A percentile compares a stretch with the other conserved stretches of the same genome.
Conservation (phyloP, 2,888 invertebrate genomes). For the Molanna angustata region DNA sequence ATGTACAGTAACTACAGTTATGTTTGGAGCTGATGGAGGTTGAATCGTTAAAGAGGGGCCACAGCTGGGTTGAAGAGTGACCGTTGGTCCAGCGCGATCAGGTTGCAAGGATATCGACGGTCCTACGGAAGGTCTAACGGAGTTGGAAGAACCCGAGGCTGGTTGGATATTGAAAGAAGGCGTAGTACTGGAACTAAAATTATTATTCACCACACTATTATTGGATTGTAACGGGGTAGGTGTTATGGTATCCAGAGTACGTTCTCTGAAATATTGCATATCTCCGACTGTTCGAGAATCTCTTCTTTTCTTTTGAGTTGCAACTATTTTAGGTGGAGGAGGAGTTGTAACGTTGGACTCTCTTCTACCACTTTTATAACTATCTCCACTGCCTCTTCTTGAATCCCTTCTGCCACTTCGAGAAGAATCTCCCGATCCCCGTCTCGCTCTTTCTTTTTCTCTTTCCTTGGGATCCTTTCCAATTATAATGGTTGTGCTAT, state of each 20-base stretch:
- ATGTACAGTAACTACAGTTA: constrained; percentile 49
- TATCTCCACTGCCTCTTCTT: constrained; percentile 67
- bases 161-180: constrained; percentile 18
- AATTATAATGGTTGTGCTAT: constrained; percentile 58
- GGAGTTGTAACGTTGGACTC: constrained; percentile 64
- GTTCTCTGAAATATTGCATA: constrained; percentile 44
- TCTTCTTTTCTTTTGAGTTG: constrained; percentile 60
- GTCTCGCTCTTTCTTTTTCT: constrained; percentile 44
- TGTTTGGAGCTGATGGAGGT: constrained; percentile 47
- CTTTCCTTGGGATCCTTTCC: constrained; percentile 42
- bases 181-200: not conserved
- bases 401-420: constrained; percentile 36
- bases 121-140: constrained; percentile 14
- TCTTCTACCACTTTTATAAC: constrained; percentile 65
- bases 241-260: constrained; percentile 21
- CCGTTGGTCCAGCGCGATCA: constrained; percentile 38
- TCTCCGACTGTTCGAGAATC: constrained; percentile 56
- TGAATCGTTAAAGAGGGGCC: constrained; percentile 71
- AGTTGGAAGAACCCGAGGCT: constrained; percentile 22
- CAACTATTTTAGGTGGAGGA: constrained; percentile 59
- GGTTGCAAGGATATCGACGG: constrained; percentile 30
- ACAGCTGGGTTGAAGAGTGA: constrained; percentile 55
- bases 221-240: constrained; percentile 11
- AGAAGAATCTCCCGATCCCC: constrained; percentile 62
- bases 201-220: constrained; percentile 2